phyloP scores from a whole-genome alignment of 2,888 invertebrate genomes.

The Schizotus pectinicornis region DNA sequence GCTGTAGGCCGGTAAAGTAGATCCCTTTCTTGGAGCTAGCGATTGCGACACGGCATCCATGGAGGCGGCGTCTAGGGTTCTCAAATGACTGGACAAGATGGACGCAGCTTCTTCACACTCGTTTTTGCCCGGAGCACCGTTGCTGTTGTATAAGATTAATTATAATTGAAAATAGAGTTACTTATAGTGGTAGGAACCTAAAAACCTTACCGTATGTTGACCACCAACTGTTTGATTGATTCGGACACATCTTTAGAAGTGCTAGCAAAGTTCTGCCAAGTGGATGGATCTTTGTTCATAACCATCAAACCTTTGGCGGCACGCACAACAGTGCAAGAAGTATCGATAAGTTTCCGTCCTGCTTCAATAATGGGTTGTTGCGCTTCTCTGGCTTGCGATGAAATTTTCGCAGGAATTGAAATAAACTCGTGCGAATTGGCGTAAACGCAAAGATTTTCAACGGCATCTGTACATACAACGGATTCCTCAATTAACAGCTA shows the following conservation, averaged over 20 bases:
- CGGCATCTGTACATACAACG: slow-evolving; percentile 68
- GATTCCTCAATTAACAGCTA: background rate
- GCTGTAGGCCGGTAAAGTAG: slow-evolving; percentile 61
- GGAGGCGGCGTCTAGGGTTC: slow-evolving; percentile 85
- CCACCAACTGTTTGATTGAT: slow-evolving; percentile 92
- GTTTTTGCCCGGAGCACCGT: slow-evolving; percentile 94
- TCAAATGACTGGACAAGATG: slow-evolving; percentile 74
- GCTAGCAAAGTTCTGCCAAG: slow-evolving; percentile 92
- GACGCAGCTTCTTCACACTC: slow-evolving; percentile 90
- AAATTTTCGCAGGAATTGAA: slow-evolving; percentile 90
- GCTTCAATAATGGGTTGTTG: slow-evolving; percentile 90
- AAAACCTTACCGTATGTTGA: slow-evolving; percentile 76
- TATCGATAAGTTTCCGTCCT: slow-evolving; percentile 78
- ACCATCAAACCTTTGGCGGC: slow-evolving; percentile 89
- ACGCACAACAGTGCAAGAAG: slow-evolving; percentile 89
- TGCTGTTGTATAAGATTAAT: slow-evolving; percentile 60
- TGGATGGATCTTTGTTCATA: slow-evolving; percentile 87
- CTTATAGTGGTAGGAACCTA: no score
- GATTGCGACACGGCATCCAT: slow-evolving; percentile 75
- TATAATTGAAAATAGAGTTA: background rate
- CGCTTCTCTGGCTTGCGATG: slow-evolving; percentile 77
- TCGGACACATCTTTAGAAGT: slow-evolving; percentile 97
- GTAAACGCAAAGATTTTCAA: slow-evolving; percentile 90
- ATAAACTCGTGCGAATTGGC: slow-evolving; percentile 95
- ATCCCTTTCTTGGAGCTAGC: slow-evolving; percentile 48